phyloP scores from a whole-genome alignment of 2,888 invertebrate genomes.

The Volucella zonaria region DNA sequence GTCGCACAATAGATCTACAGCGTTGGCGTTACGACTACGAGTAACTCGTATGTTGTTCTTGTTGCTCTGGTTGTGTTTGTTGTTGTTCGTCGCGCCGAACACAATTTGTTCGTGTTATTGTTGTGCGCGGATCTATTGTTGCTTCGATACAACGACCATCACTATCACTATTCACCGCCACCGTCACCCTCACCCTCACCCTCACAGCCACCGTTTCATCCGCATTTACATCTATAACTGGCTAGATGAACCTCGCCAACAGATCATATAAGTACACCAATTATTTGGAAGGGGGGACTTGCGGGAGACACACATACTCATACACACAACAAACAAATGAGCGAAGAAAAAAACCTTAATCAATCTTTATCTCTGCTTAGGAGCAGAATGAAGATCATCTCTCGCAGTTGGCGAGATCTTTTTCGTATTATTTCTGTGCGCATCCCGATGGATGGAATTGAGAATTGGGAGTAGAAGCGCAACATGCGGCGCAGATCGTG shows the following conservation, averaged over 20 bases:
- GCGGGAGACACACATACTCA: constrained; percentile 24
- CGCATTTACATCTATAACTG: neutral
- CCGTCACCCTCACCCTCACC: too few relatives aligned
- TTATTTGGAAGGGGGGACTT: constrained; percentile 34
- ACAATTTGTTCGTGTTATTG: constrained; percentile 72
- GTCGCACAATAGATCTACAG: constrained; percentile 58
- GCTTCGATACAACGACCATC: constrained; percentile 16
- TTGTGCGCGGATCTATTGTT: constrained; percentile 70
- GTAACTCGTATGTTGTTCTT: constrained; percentile 11
- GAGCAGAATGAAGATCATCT: constrained; percentile 66
- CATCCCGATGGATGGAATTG: constrained; percentile 7
- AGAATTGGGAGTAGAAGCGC: constrained; percentile 44
- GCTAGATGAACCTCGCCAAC: constrained; percentile 54
- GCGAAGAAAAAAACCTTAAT: constrained; percentile 55
- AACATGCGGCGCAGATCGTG: constrained; percentile 71
- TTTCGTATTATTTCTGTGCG: constrained; percentile 37
- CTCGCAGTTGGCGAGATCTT: constrained; percentile 62
- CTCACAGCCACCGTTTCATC: too few relatives aligned
- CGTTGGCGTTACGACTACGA: constrained; percentile 3
- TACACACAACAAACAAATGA: constrained; percentile 35
- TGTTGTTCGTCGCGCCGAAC: constrained; percentile 65
- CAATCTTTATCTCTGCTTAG: constrained; percentile 70
- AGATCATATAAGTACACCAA: constrained; percentile 67
- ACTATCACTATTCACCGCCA: constrained; percentile 21
- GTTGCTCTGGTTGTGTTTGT: constrained; percentile 40